phyloP scores from a whole-genome alignment of 1,140 invertebrate species.

The Sinonovacula constricta region DNA sequence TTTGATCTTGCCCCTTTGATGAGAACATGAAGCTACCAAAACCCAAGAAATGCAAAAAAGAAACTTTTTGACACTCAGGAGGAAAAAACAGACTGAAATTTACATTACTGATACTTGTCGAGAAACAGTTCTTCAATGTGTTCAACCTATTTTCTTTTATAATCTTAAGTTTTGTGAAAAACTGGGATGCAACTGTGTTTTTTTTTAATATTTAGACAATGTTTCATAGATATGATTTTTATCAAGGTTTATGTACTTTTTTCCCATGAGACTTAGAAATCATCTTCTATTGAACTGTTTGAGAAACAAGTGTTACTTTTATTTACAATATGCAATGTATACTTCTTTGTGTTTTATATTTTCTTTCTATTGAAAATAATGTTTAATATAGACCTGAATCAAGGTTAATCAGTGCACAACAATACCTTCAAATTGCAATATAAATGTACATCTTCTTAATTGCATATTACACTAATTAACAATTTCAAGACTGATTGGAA shows the following conservation, averaged over 20 bases:
- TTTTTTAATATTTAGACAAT: no score
- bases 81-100: conserved; percentile 7
- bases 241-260: no score
- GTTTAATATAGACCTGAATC: no score
- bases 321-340: conserved; percentile 6
- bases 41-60: no score
- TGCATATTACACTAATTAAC: conserved; percentile 14
- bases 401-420: no score
- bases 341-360: neutral
- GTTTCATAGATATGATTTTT: no score
- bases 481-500: neutral
- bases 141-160: conserved; percentile 5
- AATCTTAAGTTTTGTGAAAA: conserved; percentile 17
- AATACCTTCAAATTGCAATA: conserved; percentile 7
- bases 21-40: no score
- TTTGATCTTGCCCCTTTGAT: conserved; percentile 17
- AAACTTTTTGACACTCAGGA: conserved; percentile 8
- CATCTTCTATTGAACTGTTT: neutral
- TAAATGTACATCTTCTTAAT: conserved; percentile 12
- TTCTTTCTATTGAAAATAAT: no score
- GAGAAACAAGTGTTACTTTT: conserved; percentile 5
- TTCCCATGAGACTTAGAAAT: no score
- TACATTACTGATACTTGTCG: conserved; percentile 9
- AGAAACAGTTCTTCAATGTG: no score
- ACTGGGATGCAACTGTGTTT: conserved; percentile 7